Base-by-base conservation (phyloP, 1,140 invertebrate species). In the Papilio polyxenes region DNA sequence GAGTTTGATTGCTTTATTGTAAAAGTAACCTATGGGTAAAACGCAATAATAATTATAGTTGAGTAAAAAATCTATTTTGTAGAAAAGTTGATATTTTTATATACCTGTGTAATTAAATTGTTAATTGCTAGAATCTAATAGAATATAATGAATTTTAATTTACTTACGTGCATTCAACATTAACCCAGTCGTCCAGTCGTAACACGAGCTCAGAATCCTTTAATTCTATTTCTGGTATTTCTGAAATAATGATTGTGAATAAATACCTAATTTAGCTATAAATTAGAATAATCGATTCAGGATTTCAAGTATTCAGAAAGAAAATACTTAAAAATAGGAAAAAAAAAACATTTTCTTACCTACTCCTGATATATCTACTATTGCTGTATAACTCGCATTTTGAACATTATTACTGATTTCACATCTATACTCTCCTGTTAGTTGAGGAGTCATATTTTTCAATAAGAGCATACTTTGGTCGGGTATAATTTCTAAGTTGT, bases 381-480 rank as follows among this genome's bases (percentile, higher is more conserved):
- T 72, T 8, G 90, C 90, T 0, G 17, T 77, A 81, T 82, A 89
- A 1, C n/a, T 82, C 80, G 76, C 83, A 3, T n/a, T 82, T 74
- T 87, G 82, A 11, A 87, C 77, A n/a, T 75, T 81, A 79, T 92
- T 93, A 9, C 56, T 80, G 0, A 89, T 82, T 83, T 89, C 86
- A 82, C 92, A 93, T 81, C 77, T 87, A 49, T 92, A 93, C 8
- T 88, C 86, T 10, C 91, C 92, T 3, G 85, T 82, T 11, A 88
- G 77, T 17, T 90, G 84, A 44, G 89, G 44, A 23, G 59, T 81
- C 92, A 93, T 92, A n/a, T 88, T 88, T 81, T 90, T 90, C 44
- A 93, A 90, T 17, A 87, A 31, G 9, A 93, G 62, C 48, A 77
- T 83, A 80, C 88, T 81, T 9, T 91, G 85, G 7, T 90, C 87